phyloP scores from a whole-genome alignment of 2,888 invertebrate genomes.

The Digitonthophagus gazella region DNA sequence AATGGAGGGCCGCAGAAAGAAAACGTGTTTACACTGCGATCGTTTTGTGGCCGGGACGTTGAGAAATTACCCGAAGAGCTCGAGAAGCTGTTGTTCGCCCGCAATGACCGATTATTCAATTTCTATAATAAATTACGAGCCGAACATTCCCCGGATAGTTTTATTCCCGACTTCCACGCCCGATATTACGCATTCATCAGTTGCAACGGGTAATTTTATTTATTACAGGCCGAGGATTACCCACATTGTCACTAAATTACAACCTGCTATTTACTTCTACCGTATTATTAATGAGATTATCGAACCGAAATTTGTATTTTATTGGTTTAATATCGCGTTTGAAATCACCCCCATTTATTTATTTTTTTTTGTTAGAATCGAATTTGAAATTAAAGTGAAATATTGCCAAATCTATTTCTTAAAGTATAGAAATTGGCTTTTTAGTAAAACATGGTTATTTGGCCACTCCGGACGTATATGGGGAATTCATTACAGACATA shows the following conservation, averaged over 20 bases:
- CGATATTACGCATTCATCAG: not conserved
- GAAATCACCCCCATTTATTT: no score
- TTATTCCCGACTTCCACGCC: not conserved
- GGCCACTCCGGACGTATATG: constrained; percentile 2
- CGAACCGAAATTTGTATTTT: not conserved
- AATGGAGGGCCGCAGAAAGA: not conserved
- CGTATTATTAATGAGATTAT: not conserved
- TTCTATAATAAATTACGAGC: not conserved
- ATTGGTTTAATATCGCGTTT: not conserved
- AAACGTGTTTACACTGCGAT: not conserved
- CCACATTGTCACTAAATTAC: not conserved
- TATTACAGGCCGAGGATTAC: not conserved
- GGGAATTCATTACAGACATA: constrained; percentile 15
- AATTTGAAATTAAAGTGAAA: no score
- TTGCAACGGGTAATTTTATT: not conserved
- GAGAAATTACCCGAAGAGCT: not conserved
- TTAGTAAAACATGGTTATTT: not conserved
- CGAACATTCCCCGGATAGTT: not conserved
- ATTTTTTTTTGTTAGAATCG: no score
- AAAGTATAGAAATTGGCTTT: not conserved
- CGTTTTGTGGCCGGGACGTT: not conserved
- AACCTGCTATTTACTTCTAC: not conserved
- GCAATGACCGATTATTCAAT: not conserved
- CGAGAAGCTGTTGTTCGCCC: not conserved
- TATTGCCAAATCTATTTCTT: no score